phyloP scores from a whole-genome alignment of 2,113 vertebrate species.

The Elephas maximus region DNA sequence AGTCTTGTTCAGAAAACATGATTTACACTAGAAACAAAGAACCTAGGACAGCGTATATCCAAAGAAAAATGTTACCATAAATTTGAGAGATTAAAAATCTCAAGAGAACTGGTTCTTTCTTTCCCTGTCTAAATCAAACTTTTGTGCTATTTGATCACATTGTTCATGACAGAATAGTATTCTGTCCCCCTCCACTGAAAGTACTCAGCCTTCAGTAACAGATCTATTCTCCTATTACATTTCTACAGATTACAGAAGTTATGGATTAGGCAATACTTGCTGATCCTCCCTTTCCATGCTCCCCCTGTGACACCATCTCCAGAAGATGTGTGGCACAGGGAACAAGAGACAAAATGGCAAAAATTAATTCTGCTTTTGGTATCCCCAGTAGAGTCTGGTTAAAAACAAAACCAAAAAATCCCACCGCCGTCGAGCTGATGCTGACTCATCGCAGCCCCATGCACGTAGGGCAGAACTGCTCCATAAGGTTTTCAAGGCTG shows the following conservation, averaged over 20 bases:
- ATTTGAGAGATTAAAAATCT: constrained; percentile 3
- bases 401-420: not conserved
- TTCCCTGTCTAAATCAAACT: constrained; percentile 38
- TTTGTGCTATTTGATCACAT: not conserved
- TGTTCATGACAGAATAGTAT: not conserved
- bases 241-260: not conserved
- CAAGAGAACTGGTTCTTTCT: not conserved
- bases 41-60: not conserved
- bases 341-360: constrained; percentile 7
- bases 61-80: constrained; percentile 2
- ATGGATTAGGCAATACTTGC: not conserved
- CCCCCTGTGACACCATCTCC: not conserved
- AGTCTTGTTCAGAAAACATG: too few species aligned
- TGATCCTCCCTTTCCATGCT: not conserved
- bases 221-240: not conserved
- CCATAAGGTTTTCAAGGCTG: not conserved
- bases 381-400: constrained; percentile 15
- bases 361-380: constrained; percentile 39
- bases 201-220: not conserved
- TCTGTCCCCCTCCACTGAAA: constrained; percentile 22
- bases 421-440: not conserved
- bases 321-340: not conserved
- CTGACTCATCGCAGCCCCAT: not conserved
- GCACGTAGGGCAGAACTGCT: not conserved
- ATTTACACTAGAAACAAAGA: not conserved